Evolutionary conservation across 2,888 invertebrate genomes (phyloP).

Genomic region (Hydrotaea diabolus): DNA sequence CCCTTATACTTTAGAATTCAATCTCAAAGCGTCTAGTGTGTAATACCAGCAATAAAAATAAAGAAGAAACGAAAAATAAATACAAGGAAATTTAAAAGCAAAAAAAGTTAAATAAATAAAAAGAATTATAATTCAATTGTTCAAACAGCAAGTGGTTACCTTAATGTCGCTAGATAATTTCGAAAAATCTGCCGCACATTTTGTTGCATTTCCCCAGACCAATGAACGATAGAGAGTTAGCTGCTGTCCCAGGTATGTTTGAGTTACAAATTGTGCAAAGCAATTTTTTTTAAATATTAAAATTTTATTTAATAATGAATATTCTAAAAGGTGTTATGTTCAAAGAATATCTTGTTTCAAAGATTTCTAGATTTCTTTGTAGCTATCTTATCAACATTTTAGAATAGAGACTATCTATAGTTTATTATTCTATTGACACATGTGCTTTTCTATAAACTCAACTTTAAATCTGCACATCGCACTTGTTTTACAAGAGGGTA

Average conservation of each 20-base stretch:
- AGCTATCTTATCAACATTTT: too few relatives aligned
- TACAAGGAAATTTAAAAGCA: conserved; percentile 4
- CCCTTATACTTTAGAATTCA: background rate
- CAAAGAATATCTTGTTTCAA: too few relatives aligned
- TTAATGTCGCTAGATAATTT: conserved; percentile 49
- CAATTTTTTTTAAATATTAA: conserved; percentile 16
- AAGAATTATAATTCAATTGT: conserved; percentile 16
- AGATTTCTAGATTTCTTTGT: too few relatives aligned
- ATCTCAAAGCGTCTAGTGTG: conserved; percentile 15
- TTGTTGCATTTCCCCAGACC: conserved; percentile 42
- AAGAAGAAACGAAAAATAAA: background rate
- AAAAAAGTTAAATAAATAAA: conserved; percentile 28
- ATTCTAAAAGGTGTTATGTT: too few relatives aligned
- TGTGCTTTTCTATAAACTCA: too few relatives aligned
- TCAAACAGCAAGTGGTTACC: conserved; percentile 38
- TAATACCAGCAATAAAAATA: background rate
- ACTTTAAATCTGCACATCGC: too few relatives aligned
- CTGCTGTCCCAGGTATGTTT: conserved; percentile 51
- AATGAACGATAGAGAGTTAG: conserved; percentile 56
- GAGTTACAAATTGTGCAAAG: background rate
- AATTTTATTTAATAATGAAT: too few relatives aligned
- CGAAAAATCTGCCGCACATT: conserved; percentile 42
- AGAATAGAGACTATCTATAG: too few relatives aligned
- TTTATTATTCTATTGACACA: too few relatives aligned
- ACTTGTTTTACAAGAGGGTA: too few relatives aligned